Evolutionary conservation across 1,140 invertebrate species (phyloP).

Genomic region (Teleopsis dalmanni): DNA sequence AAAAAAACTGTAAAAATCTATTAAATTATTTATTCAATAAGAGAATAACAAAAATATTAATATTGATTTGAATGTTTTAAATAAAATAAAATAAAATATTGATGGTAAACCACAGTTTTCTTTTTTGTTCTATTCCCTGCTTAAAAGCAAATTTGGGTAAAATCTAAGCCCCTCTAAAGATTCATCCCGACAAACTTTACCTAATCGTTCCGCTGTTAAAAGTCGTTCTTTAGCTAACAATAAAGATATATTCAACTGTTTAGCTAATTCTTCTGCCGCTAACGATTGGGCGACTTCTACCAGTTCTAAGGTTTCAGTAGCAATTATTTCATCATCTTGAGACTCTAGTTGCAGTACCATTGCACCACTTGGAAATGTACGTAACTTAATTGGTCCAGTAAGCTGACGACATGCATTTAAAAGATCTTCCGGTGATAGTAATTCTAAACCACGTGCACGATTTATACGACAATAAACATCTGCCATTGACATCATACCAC

Average conservation of each 20-base stretch:
- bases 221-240: slow-evolving; percentile 81
- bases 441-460: slow-evolving; percentile 75
- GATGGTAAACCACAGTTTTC: too few species aligned
- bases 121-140: too few species aligned
- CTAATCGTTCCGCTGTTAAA: slow-evolving; percentile 72
- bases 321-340: slow-evolving; percentile 70
- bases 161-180: slow-evolving; percentile 87
- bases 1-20: too few species aligned
- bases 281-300: slow-evolving; percentile 64
- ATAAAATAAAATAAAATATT: too few species aligned
- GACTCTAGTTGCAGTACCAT: slow-evolving; percentile 77
- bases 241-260: slow-evolving; percentile 74
- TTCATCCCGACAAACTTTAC: slow-evolving; percentile 86
- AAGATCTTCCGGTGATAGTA: slow-evolving; percentile 91
- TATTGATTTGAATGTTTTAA: too few species aligned
- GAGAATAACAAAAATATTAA: too few species aligned
- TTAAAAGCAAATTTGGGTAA: slow-evolving; percentile 80
- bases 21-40: too few species aligned
- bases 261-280: slow-evolving; percentile 79
- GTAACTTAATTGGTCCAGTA: slow-evolving; percentile 66
- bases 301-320: slow-evolving; percentile 64
- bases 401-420: slow-evolving; percentile 78
- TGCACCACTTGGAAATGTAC: slow-evolving; percentile 83
- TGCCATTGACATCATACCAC: slow-evolving; percentile 92
- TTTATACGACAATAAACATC: slow-evolving; percentile 97